A percentile compares a stretch with the other conserved stretches of the same genome.
phyloP scores from a whole-genome alignment of 64 coral and sea anemone genomes.

The Orbicella faveolata region DNA sequence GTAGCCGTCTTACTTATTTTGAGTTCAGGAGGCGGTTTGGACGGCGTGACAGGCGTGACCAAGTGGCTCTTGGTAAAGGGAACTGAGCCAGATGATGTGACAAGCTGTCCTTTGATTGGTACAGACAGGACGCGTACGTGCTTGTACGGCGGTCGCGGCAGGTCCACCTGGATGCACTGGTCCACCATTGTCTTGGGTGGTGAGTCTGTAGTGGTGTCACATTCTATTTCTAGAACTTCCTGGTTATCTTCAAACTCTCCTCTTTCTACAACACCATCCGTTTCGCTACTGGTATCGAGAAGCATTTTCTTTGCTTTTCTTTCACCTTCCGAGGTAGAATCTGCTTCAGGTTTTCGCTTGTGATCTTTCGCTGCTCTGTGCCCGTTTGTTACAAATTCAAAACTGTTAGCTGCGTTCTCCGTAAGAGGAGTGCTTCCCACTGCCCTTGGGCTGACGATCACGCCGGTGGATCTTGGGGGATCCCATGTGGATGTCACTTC shows the following conservation, averaged over 20 bases:
- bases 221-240: constrained; percentile 72
- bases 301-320: constrained; percentile 50
- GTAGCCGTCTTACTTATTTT: constrained; percentile 82
- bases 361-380: constrained; percentile 30
- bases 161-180: constrained; percentile 87
- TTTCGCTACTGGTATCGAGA: background rate
- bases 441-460: constrained; percentile 23
- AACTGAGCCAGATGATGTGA: constrained; percentile 62
- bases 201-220: constrained; percentile 79
- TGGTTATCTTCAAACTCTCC: constrained; percentile 29
- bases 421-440: background rate
- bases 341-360: constrained; percentile 57
- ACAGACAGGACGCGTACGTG: constrained; percentile 88
- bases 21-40: constrained; percentile 78
- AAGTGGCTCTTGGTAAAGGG: constrained; percentile 92
- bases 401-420: background rate
- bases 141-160: constrained; percentile 71
- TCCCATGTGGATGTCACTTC: constrained; percentile 45
- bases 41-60: constrained; percentile 82
- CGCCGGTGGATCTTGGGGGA: background rate
- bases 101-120: constrained; percentile 83
- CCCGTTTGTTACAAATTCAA: constrained; percentile 35
- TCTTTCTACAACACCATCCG: background rate
- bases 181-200: constrained; percentile 78
- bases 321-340: constrained; percentile 59